Evolutionary conservation across 2,113 vertebrate genomes (phyloP).

Genomic region (Candoia aspera): DNA sequence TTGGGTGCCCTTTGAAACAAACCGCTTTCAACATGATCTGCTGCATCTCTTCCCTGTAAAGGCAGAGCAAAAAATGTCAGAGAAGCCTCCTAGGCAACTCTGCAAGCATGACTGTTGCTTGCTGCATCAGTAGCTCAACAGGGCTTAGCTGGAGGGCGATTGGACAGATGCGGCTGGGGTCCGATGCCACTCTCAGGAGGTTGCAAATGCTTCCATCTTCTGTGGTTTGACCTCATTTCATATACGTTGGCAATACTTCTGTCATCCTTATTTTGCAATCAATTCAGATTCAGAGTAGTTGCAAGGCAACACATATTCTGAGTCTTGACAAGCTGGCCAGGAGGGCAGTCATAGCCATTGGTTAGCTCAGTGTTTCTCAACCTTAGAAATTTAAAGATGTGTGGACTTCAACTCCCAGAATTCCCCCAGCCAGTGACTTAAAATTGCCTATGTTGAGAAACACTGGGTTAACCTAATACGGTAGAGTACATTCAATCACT

Average conservation of each 20-base stretch:
- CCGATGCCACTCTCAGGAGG: neutral
- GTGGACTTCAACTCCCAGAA: no score
- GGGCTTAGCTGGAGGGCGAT: neutral
- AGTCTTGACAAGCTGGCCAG: neutral
- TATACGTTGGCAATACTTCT: neutral
- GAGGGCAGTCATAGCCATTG: neutral
- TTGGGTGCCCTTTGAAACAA: neutral
- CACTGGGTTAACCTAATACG: neutral
- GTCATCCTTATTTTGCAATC: neutral
- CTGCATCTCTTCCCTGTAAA: neutral
- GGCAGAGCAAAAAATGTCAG: neutral
- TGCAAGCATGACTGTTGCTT: neutral
- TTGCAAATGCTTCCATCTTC: no score
- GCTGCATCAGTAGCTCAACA: no score
- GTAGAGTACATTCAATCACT: neutral
- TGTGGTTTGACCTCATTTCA: neutral
- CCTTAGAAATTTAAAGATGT: no score
- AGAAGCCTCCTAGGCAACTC: neutral
- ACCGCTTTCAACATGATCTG: neutral
- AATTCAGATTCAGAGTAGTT: neutral
- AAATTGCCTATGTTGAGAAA: no score
- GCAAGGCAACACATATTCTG: neutral
- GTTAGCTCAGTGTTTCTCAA: neutral
- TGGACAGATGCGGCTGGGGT: no score
- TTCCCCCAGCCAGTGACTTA: no score